These are phyloP conservation scores for Zaprionus gabonicus DNA, from an alignment of 1,140 invertebrate genomes.

Conservation along the genomic window DNA sequence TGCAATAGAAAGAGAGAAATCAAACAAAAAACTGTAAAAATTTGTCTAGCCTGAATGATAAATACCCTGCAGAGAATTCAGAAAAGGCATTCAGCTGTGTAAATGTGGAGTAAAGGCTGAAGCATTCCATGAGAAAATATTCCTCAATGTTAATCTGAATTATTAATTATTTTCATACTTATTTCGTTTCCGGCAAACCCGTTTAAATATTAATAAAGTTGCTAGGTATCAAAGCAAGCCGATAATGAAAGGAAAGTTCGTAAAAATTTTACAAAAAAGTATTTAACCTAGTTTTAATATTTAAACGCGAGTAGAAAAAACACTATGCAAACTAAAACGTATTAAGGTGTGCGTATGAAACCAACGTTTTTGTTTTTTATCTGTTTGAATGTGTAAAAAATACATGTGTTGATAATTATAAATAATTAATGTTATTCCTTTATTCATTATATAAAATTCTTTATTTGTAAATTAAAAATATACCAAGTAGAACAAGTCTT, in stretches of 20 bases:
- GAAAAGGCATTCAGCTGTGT: background rate
- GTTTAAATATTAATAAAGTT: background rate
- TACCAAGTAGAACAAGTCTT: too few relatives aligned
- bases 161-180: background rate
- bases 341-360: background rate
- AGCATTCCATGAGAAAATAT: background rate
- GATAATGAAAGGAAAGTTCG: background rate
- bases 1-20: background rate
- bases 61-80: background rate
- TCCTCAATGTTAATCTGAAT: background rate
- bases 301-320: background rate
- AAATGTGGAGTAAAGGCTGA: background rate
- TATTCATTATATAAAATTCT: too few relatives aligned
- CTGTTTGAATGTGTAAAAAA: background rate
- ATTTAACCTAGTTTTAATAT: background rate
- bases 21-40: background rate
- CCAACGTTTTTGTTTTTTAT: background rate
- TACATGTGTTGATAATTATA: too few relatives aligned
- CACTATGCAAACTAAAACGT: background rate
- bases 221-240: background rate
- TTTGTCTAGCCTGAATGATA: background rate
- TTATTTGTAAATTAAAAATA: too few relatives aligned
- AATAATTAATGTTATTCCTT: too few relatives aligned
- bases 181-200: background rate
- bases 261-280: background rate